Conservation (phyloP, 1,140 invertebrate species). For the Drosophila lacertosa region DNA sequence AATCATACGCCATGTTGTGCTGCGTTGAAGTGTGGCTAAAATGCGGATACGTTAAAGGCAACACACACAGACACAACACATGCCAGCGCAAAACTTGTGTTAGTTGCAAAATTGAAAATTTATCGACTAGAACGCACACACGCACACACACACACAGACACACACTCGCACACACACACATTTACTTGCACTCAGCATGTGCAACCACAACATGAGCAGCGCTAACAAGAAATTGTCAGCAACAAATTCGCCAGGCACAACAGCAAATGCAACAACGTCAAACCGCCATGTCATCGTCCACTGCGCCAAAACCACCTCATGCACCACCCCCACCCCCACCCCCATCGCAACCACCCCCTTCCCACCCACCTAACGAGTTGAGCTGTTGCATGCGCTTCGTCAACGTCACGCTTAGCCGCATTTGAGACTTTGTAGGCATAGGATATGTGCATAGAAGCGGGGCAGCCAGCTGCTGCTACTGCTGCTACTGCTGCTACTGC, state of each 20-base stretch:
- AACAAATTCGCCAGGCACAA: constrained; percentile 63
- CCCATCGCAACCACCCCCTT: background rate
- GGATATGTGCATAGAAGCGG: constrained; percentile 38
- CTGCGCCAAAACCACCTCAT: constrained; percentile 11
- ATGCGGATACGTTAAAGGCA: constrained; percentile 64
- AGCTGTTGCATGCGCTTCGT: constrained; percentile 77
- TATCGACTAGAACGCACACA: constrained; percentile 74
- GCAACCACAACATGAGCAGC: constrained; percentile 62
- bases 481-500: too few relatives aligned
- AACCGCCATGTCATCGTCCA: constrained; percentile 36
- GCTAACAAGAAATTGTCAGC: constrained; percentile 80
- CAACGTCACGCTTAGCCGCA: constrained; percentile 77
- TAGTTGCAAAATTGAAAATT: constrained; percentile 75
- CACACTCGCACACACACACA: constrained; percentile 21
- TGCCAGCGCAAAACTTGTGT: constrained; percentile 21
- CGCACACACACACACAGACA: constrained; percentile 16
- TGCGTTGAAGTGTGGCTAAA: constrained; percentile 73
- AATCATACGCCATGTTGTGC: constrained; percentile 78
- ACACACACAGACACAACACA: constrained; percentile 16
- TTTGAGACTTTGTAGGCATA: constrained; percentile 71
- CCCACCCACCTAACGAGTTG: constrained; percentile 58
- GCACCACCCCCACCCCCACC: background rate
- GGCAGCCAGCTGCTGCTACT: background rate
- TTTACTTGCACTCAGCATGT: constrained; percentile 14
- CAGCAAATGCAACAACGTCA: constrained; percentile 31